These are phyloP conservation scores for Heliothis virescens DNA, from an alignment of 1,140 invertebrate genomes.

Conservation along the genomic window DNA sequence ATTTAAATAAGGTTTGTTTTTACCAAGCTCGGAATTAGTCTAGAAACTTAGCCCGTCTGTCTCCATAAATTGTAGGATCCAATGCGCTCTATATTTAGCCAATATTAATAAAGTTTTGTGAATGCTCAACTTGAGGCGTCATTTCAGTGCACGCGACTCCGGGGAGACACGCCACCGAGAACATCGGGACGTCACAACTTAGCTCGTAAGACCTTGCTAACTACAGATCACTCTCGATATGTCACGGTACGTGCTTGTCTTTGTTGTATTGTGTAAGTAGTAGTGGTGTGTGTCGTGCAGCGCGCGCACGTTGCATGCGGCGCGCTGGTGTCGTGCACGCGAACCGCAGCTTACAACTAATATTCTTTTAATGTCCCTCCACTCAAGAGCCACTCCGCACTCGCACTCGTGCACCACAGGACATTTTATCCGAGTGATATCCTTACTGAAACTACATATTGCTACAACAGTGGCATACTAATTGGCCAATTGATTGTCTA, in stretches of 20 bases:
- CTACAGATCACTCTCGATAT: neutral
- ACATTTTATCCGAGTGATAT: neutral
- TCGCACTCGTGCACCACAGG: neutral
- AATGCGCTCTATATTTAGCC: constrained; percentile 3
- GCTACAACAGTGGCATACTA: no score
- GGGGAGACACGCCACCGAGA: neutral
- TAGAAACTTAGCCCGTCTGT: constrained; percentile 6
- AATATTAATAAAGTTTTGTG: constrained; percentile 23
- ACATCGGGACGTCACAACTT: neutral
- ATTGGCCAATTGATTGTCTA: no score
- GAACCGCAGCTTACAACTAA: constrained; percentile 15
- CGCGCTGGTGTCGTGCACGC: neutral
- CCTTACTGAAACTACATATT: no score
- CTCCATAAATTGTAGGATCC: neutral
- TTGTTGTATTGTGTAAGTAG: neutral
- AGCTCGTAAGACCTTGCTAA: neutral
- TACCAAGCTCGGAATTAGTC: constrained; percentile 11
- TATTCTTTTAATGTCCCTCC: constrained; percentile 3
- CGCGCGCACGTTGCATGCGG: constrained; percentile 2
- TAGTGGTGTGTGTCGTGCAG: neutral
- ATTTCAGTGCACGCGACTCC: neutral
- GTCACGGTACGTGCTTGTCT: neutral
- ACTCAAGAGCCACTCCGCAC: neutral
- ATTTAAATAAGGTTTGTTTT: constrained; percentile 14
- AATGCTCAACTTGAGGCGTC: constrained; percentile 1